Base-by-base conservation (phyloP, 2,797 vertebrate genomes). In the Crocodylus rhombifer region DNA sequence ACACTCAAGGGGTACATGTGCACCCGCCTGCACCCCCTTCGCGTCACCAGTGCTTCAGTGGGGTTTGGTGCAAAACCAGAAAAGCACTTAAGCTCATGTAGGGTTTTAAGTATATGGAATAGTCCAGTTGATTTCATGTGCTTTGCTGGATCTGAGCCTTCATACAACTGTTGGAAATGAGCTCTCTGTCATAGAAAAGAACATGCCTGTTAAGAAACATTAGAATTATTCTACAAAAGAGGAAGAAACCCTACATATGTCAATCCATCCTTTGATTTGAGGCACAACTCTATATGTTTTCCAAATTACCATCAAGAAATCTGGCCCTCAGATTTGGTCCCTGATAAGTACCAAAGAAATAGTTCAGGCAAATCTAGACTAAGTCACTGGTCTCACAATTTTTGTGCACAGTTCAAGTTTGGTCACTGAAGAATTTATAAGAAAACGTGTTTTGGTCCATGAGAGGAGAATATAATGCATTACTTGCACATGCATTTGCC, bases 141-240 rank as follows among this genome's bases (percentile, higher is more conserved):
- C 51, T 75, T 80, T 77, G 26, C 26, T 77, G 73, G 25, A 61
- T 82, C 30, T 63, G 51, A 87, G n/a, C 57, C 36, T 88, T 91
- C 36, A 36, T 81, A 61, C 3, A 87, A 11, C 6, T 88, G 7
- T n/a, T 73, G 64, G 51, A 33, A 82, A 14, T 67, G 8, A 5
- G 30, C 28, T 89, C 62, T 84, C 71, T 63, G n/a, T 28, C 30
- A 65, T 55, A 55, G 17, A 56, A n/a, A 42, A 62, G 69, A 82
- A 82, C 86, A 20, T n/a, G 16, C 36, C 82, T 80, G 76, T 90
- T 14, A 61, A 82, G 18, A 80, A 71, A 91, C 60, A 67, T 61
- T 6, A 20, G 10, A 4, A 3, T 60, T 78, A 56, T 89, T 75
- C 11, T 76, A 3, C 26, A 58, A 42, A 16, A 76, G 57, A 65